phyloP scores from a whole-genome alignment of 1,140 invertebrate genomes.

The Asobara japonica region DNA sequence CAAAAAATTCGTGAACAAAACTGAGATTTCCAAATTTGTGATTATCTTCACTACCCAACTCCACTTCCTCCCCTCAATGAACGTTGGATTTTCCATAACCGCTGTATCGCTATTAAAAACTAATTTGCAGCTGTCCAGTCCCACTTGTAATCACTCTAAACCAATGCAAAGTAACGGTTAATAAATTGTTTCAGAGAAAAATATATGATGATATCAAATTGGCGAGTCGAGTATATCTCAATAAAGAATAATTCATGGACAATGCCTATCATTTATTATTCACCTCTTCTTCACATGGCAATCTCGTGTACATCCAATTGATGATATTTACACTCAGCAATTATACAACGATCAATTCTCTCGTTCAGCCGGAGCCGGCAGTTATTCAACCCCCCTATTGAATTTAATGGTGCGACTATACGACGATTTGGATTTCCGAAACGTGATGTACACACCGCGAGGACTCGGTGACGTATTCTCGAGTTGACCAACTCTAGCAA shows the following conservation, averaged over 20 bases:
- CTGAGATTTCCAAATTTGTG: too few relatives aligned
- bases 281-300: background rate
- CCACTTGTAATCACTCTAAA: slow-evolving; percentile 7
- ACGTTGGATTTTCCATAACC: background rate
- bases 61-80: too few relatives aligned
- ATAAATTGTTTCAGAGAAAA: background rate
- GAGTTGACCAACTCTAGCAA: background rate
- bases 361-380: background rate
- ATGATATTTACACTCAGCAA: background rate
- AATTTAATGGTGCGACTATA: background rate
- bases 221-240: background rate
- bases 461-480: slow-evolving; percentile 35
- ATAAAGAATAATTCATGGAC: slow-evolving; percentile 3
- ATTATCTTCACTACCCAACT: too few relatives aligned
- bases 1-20: too few relatives aligned
- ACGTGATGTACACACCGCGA: slow-evolving; percentile 58
- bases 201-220: slow-evolving; percentile 5
- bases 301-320: background rate
- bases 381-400: background rate
- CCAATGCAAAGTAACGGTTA: background rate
- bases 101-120: background rate
- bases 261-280: background rate
- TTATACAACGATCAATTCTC: background rate
- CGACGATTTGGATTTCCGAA: slow-evolving; percentile 39
- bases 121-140: background rate